Base-by-base conservation (phyloP, 1,140 invertebrate species). In the Hyposmocoma kahamanoa region DNA sequence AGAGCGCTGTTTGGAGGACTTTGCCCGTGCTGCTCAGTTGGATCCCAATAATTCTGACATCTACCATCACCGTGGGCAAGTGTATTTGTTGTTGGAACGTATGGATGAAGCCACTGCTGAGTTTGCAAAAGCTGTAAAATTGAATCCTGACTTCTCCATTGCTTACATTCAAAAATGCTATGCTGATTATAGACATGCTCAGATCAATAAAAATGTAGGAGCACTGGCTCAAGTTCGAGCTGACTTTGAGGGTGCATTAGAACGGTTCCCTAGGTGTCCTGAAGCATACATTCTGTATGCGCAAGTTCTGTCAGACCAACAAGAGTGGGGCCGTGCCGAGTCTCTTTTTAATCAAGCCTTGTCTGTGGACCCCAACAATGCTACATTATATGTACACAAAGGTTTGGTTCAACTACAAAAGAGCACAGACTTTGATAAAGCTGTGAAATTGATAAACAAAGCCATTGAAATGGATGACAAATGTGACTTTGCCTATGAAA, bases 401-500 rank as follows among this genome's bases (percentile, higher is more conserved):
- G 96, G 93, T 69, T 86, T 98, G 34, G 87, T 97, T 54, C 87
- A 92, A 49, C 81, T 98, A 32, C 94, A 97, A 69, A 95, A 93
- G 91, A 91, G 91, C 75, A 90, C 91, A 71, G 88, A 97, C 77
- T 88, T 96, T 38, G 91, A 94, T n/a, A 91, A 92, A 66, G 93
- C 94, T 22, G 88, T 95, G 0, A 87, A 91, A 50, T 88, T 94
- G 22, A 93, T 98, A 22, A 91, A 93, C 30, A 91, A 94, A 84
- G 96, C 95, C 2, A 91, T 98, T 48, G 90, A 94, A 69, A 87
- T 96, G 52, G 97, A 99, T 88, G 90, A 94, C 19, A 95, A 95
- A 81, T 98, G 96, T 89, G 93, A 96, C 87, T 95, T 97, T 88
- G 97, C 94, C 10, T 98, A 96, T 85, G 97, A 99, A 88, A 97